Conservation (phyloP, 1,140 invertebrate genomes). For the Condylostylus longicornis region DNA sequence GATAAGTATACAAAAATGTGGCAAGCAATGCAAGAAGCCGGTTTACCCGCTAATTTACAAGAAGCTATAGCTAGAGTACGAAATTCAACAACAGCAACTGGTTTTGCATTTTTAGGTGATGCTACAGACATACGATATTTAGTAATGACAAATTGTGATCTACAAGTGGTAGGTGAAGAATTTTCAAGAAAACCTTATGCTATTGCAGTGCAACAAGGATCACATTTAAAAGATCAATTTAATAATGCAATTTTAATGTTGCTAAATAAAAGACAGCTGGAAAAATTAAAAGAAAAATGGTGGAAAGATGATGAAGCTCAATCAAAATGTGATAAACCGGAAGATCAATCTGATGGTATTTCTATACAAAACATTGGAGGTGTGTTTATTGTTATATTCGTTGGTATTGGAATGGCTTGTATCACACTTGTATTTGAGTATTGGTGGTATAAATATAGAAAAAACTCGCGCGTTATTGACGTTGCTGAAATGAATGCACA, state of each 20-base stretch:
- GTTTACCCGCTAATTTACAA: constrained; percentile 56
- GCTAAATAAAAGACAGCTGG: constrained; percentile 79
- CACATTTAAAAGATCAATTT: constrained; percentile 78
- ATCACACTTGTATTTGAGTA: constrained; percentile 87
- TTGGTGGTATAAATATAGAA: constrained; percentile 77
- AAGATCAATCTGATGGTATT: constrained; percentile 89
- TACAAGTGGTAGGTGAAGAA: constrained; percentile 83
- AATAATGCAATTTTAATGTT: constrained; percentile 84
- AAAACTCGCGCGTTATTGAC: constrained; percentile 39
- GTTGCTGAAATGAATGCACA: constrained; percentile 24
- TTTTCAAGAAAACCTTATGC: constrained; percentile 95
- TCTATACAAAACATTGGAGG: constrained; percentile 95
- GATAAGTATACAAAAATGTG: constrained; percentile 99
- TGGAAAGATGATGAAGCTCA: constrained; percentile 76
- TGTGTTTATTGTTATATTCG: constrained; percentile 92
- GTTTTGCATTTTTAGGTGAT: constrained; percentile 86
- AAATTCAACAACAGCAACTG: constrained; percentile 53
- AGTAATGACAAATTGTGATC: constrained; percentile 74
- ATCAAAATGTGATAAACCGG: constrained; percentile 68
- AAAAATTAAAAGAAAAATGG: constrained; percentile 89
- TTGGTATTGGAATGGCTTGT: constrained; percentile 81
- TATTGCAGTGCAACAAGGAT: constrained; percentile 90
- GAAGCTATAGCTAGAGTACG: constrained; percentile 67
- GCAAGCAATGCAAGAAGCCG: constrained; percentile 87
- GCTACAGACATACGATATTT: constrained; percentile 83